A percentile compares a stretch with the other conserved stretches of the same genome.
Evolutionary conservation across 2,797 vertebrate genomes (phyloP).

Genomic region (Cetoscarus ocellatus): DNA sequence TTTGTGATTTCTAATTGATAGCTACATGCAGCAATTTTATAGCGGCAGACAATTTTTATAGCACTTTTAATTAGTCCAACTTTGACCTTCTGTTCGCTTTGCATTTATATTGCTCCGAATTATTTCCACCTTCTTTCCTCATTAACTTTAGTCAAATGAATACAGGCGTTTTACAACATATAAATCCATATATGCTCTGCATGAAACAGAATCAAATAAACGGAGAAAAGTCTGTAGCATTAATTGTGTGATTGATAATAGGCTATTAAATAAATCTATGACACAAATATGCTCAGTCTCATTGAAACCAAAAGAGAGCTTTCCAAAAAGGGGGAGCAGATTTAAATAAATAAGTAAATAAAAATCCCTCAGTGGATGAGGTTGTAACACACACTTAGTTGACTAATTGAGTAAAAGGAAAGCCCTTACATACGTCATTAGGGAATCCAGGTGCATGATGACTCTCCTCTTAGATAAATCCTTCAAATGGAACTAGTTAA

Average conservation of each 20-base stretch:
- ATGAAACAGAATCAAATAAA: conserved; percentile 48
- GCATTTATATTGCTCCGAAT: conserved; percentile 83
- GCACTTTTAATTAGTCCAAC: conserved; percentile 83
- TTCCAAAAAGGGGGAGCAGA: conserved; percentile 2
- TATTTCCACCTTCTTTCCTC: conserved; percentile 79
- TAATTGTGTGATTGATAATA: conserved; percentile 59
- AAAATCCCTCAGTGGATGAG: conserved; percentile 51
- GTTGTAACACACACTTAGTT: conserved; percentile 69
- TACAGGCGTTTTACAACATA: conserved; percentile 62
- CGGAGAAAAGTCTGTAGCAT: conserved; percentile 38
- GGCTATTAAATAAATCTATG: conserved; percentile 44
- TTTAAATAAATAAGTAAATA: conserved; percentile 34
- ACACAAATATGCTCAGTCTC: conserved; percentile 13
- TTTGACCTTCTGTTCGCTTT: conserved; percentile 82
- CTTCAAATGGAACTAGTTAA: conserved; percentile 76
- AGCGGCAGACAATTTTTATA: conserved; percentile 74
- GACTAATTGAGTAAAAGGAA: conserved; percentile 74
- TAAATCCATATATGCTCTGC: conserved; percentile 59
- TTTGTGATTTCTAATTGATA: conserved; percentile 83
- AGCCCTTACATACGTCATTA: conserved; percentile 74
- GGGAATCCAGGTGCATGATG: conserved; percentile 75
- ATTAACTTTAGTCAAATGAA: conserved; percentile 77
- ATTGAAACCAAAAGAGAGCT: conserved; percentile 21
- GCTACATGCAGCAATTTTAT: conserved; percentile 75
- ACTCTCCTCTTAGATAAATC: conserved; percentile 67